Evolutionary conservation across 1,140 invertebrate species (phyloP).

Genomic region (Drosophila ohnishii): DNA sequence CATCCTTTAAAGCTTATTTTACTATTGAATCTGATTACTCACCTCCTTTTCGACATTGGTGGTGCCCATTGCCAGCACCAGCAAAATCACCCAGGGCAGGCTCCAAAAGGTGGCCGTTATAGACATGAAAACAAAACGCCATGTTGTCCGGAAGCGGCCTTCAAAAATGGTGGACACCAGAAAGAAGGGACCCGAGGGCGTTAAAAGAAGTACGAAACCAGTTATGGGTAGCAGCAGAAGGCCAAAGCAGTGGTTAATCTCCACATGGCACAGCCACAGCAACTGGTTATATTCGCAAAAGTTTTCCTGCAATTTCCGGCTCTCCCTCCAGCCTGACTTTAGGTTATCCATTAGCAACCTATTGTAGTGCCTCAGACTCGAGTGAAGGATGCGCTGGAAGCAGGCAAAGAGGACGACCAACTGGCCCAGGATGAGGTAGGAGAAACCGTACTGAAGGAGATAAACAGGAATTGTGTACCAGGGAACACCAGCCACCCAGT

Average conservation of each 20-base stretch:
- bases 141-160: conserved; percentile 2
- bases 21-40: background rate
- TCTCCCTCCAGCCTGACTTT: background rate
- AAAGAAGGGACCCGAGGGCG: conserved; percentile 29
- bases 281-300: conserved; percentile 19
- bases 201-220: conserved; percentile 30
- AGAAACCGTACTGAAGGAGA: conserved; percentile 25
- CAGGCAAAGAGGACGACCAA: conserved; percentile 26
- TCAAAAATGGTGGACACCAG: conserved; percentile 27
- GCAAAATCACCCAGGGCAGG: conserved; percentile 15
- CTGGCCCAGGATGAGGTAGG: conserved; percentile 22
- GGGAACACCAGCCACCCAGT: conserved; percentile 5
- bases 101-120: conserved; percentile 13
- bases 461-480: conserved; percentile 7
- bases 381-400: conserved; percentile 10
- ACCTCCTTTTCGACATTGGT: conserved; percentile 31
- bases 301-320: background rate
- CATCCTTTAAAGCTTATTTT: too few species aligned
- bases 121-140: conserved; percentile 10
- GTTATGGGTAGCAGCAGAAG: conserved; percentile 16
- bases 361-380: conserved; percentile 11
- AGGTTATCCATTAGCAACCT: background rate
- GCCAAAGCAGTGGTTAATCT: conserved; percentile 20
- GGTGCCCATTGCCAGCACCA: conserved; percentile 16
- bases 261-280: conserved; percentile 5